Evolutionary conservation across 2,888 invertebrate genomes (phyloP), one percentile per base, ranked within the genome.

Genomic region (Eupithecia vulgata): DNA sequence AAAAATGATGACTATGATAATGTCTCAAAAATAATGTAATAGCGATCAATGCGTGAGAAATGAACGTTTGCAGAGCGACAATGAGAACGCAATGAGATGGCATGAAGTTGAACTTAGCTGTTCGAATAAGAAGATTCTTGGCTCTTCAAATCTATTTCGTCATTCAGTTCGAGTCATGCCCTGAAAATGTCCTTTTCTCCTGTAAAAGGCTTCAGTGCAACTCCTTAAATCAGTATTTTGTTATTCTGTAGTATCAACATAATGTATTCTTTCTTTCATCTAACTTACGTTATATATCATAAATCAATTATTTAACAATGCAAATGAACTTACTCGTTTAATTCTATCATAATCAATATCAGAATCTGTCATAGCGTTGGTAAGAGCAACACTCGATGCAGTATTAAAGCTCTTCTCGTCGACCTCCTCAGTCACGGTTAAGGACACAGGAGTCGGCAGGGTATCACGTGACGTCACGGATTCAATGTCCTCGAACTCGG

Each of bases 341-440:
- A 87, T 89, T 71, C 85, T 80, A 2, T 81, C 87, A 76, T 93
- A 94, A 68, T 94, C 94, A 1, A 93, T 92, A 57, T 94, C 94
- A 0, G 93, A 92, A 57, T 92, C 93, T 0, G 93, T 93, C 90
- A 94, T 87, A 5, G 93, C 94, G 30, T 93, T 84, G 0, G 93
- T 93, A 62, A 94, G 76, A 0, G 92, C 82, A 21, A 92, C 75
- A 59, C 91, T 92, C 1, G 92, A 91, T 66, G 86, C 90, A 0
- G 92, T 90, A 67, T 88, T 90, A 45, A 83, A 67, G 0, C 87
- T 85, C 6, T 77, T 81, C 13, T 72, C 79, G 0, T 87, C 87
- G 8, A 78, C 78, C 12, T 88, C 88, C 0, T 84, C 85, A 21
- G 82, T 65, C 61, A 81, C 84, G n/a, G 79, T 81, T 0, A 86